Evolutionary conservation across 2,113 vertebrate species (phyloP).

Genomic region (Oplegnathus fasciatus): DNA sequence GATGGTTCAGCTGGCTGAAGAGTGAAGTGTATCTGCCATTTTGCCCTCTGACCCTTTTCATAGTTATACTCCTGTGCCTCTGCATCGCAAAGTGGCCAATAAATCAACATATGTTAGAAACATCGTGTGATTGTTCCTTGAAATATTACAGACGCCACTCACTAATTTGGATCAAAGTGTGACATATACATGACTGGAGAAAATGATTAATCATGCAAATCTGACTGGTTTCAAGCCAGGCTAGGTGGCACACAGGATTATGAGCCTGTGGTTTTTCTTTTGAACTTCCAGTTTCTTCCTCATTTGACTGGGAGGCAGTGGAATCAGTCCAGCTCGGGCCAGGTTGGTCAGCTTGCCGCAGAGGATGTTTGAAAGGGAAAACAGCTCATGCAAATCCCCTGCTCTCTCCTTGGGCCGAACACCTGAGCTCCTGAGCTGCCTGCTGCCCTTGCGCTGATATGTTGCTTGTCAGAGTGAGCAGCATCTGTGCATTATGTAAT

Average conservation of each 20-base stretch:
- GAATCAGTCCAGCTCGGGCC: neutral
- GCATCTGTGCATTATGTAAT: slow-evolving; percentile 60
- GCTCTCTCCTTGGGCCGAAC: slow-evolving; percentile 52
- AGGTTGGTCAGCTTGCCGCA: slow-evolving; percentile 24
- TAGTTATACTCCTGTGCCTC: neutral
- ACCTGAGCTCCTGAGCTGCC: slow-evolving; percentile 59
- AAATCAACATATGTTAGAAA: neutral
- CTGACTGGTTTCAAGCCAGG: neutral
- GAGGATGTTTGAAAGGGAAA: slow-evolving; percentile 84
- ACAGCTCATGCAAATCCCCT: slow-evolving; percentile 76
- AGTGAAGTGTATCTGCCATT: neutral
- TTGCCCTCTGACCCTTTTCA: neutral
- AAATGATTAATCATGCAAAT: slow-evolving; percentile 24
- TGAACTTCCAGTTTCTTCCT: slow-evolving; percentile 41
- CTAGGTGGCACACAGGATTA: neutral
- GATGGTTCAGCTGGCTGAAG: neutral
- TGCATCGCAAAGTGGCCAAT: neutral
- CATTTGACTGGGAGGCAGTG: slow-evolving; percentile 72
- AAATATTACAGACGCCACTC: neutral
- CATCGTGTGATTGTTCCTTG: neutral
- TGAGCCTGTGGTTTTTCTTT: slow-evolving; percentile 21
- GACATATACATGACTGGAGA: neutral
- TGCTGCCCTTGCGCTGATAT: slow-evolving; percentile 41
- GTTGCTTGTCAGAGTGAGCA: slow-evolving; percentile 40
- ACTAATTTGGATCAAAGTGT: neutral